phyloP scores from a whole-genome alignment of 2,113 vertebrate genomes.

The Mesitornis unicolor region DNA sequence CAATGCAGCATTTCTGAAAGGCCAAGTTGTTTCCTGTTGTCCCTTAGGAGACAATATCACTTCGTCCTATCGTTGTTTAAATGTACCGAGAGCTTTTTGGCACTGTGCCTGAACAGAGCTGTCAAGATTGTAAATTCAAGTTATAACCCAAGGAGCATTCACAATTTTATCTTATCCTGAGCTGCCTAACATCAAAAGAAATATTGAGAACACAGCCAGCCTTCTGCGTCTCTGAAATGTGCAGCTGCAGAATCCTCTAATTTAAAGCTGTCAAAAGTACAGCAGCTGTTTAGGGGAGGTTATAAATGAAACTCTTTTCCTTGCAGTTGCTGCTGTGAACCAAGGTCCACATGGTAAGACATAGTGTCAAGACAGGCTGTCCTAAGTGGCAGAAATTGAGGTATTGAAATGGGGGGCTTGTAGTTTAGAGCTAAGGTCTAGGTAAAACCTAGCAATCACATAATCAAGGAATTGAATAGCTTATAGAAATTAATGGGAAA shows the following conservation, averaged over 20 bases:
- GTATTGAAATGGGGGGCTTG: too few species aligned
- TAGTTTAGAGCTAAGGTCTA: too few species aligned
- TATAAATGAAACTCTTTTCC: background rate
- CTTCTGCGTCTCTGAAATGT: slow-evolving; percentile 4
- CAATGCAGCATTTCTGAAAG: slow-evolving; percentile 59
- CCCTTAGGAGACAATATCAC: slow-evolving; percentile 60
- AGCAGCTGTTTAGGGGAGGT: background rate
- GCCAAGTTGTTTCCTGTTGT: slow-evolving; percentile 51
- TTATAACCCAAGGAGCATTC: slow-evolving; percentile 44
- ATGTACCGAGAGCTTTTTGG: slow-evolving; percentile 38
- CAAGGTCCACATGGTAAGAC: background rate
- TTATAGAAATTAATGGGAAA: too few species aligned
- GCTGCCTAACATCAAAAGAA: slow-evolving; percentile 48
- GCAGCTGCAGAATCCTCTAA: background rate
- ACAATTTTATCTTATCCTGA: slow-evolving; percentile 50
- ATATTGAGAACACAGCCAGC: slow-evolving; percentile 34
- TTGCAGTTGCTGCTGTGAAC: background rate
- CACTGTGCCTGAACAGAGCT: background rate
- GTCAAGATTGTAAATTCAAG: slow-evolving; percentile 69
- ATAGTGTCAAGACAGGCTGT: background rate
- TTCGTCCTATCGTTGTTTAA: slow-evolving; percentile 36
- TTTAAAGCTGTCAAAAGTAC: background rate
- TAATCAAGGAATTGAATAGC: too few species aligned
- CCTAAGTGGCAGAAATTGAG: background rate
- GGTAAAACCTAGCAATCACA: too few species aligned